Conservation (phyloP, 2,113 vertebrate genomes). For the Cromileptes altivelis region DNA sequence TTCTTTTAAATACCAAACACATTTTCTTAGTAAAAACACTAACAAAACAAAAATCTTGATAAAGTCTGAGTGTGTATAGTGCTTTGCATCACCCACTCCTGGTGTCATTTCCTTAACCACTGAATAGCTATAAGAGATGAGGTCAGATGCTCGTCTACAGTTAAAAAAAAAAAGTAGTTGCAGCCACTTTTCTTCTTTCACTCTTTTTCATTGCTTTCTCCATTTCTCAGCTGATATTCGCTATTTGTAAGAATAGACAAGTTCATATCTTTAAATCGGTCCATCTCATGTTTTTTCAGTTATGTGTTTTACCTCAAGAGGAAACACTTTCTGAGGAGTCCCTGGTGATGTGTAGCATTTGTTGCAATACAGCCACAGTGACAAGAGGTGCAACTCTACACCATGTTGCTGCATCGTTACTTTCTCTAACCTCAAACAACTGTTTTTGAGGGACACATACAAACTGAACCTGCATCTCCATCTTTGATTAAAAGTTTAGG, state of each 20-base stretch:
- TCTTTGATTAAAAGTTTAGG: background rate
- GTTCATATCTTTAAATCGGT: conserved; percentile 1
- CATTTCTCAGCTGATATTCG: background rate
- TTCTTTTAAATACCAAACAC: background rate
- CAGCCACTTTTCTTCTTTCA: background rate
- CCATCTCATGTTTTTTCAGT: background rate
- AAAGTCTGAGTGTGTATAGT: background rate
- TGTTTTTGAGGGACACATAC: background rate
- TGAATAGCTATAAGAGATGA: background rate
- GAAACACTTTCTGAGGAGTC: conserved; percentile 3
- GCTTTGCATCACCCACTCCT: background rate
- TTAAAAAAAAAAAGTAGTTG: background rate
- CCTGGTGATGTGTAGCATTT: background rate
- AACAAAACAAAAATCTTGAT: background rate
- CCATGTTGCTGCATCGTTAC: background rate
- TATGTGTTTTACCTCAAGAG: background rate
- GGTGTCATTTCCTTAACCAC: background rate
- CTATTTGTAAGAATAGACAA: background rate
- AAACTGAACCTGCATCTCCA: background rate
- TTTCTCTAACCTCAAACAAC: background rate
- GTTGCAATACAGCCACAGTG: background rate
- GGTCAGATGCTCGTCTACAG: background rate
- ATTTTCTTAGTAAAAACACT: background rate
- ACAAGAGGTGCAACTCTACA: background rate
- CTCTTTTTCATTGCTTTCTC: background rate